Base-by-base conservation (phyloP, 2,888 invertebrate genomes). In the Lepas anatifera region DNA sequence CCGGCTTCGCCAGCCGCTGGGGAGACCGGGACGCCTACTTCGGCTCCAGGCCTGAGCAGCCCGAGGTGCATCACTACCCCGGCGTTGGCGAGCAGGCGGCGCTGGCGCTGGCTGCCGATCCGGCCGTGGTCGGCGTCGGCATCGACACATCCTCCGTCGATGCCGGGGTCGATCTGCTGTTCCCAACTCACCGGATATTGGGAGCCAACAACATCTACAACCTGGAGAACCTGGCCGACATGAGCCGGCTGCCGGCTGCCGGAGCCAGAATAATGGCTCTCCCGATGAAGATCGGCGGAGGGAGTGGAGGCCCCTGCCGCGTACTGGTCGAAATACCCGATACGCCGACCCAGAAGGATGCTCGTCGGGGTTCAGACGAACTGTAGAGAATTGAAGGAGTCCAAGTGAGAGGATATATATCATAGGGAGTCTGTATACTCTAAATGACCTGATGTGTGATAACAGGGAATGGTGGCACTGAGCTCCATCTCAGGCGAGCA, bases 91-190 rank as follows among this genome's bases (percentile, higher is more conserved):
- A 7, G 13, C 8, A 39, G 39, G 39, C 39, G 39, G 39, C 39
- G 13, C 8, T 6, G 32, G 29, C 29, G 3, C 58, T 58, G 58
- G 58, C 58, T 4, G 32, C 32, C 1, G 58, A 58, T 11, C 16
- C 29, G 0, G 32, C 58, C 32, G 58, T 87, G 71, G 82, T 85
- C 2, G 88, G 87, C 0, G 83, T 88, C 2, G 87, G 84, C 0
- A 81, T 86, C 0, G 88, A 89, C 77, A 84, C 86, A 0, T 83
- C 87, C 0, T 86, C 87, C 18, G 78, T 85, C 3, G 88, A 88
- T 78, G 81, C 83, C 0, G 85, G 86, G 74, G 75, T 78, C 76
- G 78, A 81, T 76, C 72, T 75, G 76, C 76, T 7, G 7, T 29
- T 58, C 22, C 11, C 11, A 6, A 25, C 58, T 2, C 58, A 58